These are phyloP conservation scores for Cheilosia vulpina DNA, from an alignment of 2,888 invertebrate species.

Conservation along the genomic window DNA sequence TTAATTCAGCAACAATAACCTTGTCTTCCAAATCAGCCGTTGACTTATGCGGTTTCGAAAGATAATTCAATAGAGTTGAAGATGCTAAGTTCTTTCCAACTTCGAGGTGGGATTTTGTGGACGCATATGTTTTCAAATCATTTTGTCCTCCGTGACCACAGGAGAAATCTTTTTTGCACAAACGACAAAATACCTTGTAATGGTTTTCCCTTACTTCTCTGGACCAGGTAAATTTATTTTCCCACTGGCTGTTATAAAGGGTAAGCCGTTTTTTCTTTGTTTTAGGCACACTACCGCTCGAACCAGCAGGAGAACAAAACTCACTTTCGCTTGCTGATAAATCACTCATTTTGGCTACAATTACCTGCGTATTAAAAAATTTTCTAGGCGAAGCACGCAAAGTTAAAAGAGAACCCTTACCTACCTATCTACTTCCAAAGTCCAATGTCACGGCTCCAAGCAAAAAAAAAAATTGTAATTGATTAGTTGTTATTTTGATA, in stretches of 20 bases:
- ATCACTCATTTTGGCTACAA: constrained; percentile 5
- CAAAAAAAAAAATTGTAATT: too few relatives aligned
- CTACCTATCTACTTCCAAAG: too few relatives aligned
- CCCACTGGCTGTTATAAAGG: constrained; percentile 16
- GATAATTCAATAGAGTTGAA: constrained; percentile 15
- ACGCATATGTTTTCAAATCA: constrained; percentile 34
- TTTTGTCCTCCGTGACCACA: constrained; percentile 40
- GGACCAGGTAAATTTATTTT: constrained; percentile 16
- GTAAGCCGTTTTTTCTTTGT: constrained; percentile 21
- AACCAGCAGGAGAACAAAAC: background rate
- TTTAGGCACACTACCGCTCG: constrained; percentile 2
- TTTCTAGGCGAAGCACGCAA: background rate
- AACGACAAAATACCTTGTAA: constrained; percentile 20
- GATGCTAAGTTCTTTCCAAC: constrained; percentile 13
- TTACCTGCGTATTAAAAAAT: constrained; percentile 6
- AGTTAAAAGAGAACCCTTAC: too few relatives aligned
- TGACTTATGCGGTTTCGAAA: constrained; percentile 24
- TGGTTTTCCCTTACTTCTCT: constrained; percentile 14
- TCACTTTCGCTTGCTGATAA: constrained; percentile 18
- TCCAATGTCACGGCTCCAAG: too few relatives aligned
- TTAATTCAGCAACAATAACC: constrained; percentile 17
- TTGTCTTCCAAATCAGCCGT: constrained; percentile 19
- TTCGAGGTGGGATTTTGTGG: constrained; percentile 10
- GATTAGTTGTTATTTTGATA: too few relatives aligned
- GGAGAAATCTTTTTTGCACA: constrained; percentile 32